A percentile compares a stretch with the other conserved stretches of the same genome.
Conservation (phyloP, 2,888 invertebrate species). For the Tiliacea citrago region DNA sequence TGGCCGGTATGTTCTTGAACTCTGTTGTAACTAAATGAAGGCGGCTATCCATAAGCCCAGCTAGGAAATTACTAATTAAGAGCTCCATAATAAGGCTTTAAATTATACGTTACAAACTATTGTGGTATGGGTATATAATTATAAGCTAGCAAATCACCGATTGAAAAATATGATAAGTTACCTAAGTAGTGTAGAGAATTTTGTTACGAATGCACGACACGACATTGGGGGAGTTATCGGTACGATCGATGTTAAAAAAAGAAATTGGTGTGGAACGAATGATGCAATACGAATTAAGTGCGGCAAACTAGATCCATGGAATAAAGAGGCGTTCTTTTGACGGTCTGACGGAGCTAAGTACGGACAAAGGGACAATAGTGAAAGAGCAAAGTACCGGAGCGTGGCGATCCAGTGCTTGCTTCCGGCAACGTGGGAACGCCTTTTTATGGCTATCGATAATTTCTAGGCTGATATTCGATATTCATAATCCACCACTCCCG, state of each 20-base stretch:
- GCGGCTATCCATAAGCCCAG: slow-evolving; percentile 73
- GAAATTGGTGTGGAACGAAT: slow-evolving; percentile 83
- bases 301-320: slow-evolving; percentile 85
- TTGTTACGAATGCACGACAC: slow-evolving; percentile 70
- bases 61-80: slow-evolving; percentile 74
- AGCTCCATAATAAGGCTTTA: slow-evolving; percentile 57
- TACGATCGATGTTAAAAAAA: slow-evolving; percentile 76
- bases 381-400: slow-evolving; percentile 87
- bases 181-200: slow-evolving; percentile 68
- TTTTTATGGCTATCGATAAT: slow-evolving; percentile 80
- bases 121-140: slow-evolving; percentile 64
- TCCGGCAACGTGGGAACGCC: slow-evolving; percentile 88
- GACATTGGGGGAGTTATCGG: slow-evolving; percentile 73
- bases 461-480: slow-evolving; percentile 75
- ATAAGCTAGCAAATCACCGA: slow-evolving; percentile 65
- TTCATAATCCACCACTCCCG: slow-evolving; percentile 61
- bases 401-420: slow-evolving; percentile 84
- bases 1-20: slow-evolving; percentile 81
- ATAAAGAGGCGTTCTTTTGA: slow-evolving; percentile 84
- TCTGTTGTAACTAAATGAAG: slow-evolving; percentile 75
- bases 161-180: slow-evolving; percentile 68
- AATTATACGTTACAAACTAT: slow-evolving; percentile 61
- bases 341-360: slow-evolving; percentile 81
- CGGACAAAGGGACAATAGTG: slow-evolving; percentile 86
- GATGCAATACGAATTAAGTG: slow-evolving; percentile 86